Evolutionary conservation across 2,113 vertebrate genomes (phyloP), one percentile per base, ranked within the genome.

Genomic region (Nannobrachium achirus): DNA sequence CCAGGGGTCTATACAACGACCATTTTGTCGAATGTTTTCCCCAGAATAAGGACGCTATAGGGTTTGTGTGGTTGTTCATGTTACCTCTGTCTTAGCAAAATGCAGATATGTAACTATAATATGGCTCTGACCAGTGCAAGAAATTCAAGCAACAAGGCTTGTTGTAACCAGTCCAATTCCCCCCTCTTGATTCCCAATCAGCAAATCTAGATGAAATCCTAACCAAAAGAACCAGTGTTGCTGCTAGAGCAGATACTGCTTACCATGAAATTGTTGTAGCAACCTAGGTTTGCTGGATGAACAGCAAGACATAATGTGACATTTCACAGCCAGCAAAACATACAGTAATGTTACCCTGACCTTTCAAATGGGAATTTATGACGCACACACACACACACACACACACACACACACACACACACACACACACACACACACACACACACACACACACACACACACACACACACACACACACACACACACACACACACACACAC

Each of bases 321-420:
- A 89, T 90, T 90, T 89, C 66, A 71, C 80, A 71, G 51, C 59
- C 56, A 79, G 60, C 66, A 69, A 68, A 79, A 79, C 73, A 69
- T 69, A 59, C 73, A 76, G 75, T 60, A 72, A 73, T 58, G 72
- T 13, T 49, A 82, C 53, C 82, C 61, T 89, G 77, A 90, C 86
- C 86, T 90, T 89, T 90, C 41, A 51, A 71, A 62, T 50, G 56
- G 56, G 58, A 55, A 85, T 79, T 56, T 71, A 62, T 66, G 56
- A 66, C 57, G 76, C 41, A 63, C 74, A 82, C 49, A 66, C 66
- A 68, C 52, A 52, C 19, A 14, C 10, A 39, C 14, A 13, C 45
- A 48, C 45, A 33, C 19, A 8, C 59, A 62, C 4, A 11, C 40
- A 10, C 39, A 15, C n/a, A 16, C 20, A 18, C 20, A 14, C 53